Percentiles rank a stretch among this genome's conserved stretches.
phyloP scores from a whole-genome alignment of 2,888 invertebrate genomes.

The Thyatira batis region DNA sequence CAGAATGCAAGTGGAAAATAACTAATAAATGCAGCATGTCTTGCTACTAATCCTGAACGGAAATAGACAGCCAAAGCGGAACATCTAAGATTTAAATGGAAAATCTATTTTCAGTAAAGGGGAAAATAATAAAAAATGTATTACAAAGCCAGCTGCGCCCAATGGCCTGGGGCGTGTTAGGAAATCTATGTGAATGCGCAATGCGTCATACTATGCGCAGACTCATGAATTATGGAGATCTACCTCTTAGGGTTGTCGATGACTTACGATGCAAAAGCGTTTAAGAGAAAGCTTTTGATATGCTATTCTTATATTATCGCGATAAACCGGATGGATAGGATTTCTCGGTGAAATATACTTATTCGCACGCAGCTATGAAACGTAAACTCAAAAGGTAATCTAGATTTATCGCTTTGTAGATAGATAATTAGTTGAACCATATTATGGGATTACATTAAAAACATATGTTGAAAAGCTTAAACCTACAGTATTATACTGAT shows the following conservation, averaged over 20 bases:
- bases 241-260: slow-evolving; percentile 20
- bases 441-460: too few species aligned
- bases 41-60: neutral
- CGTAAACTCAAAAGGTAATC: too few species aligned
- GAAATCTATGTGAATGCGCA: slow-evolving; percentile 71
- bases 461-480: too few species aligned
- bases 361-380: too few species aligned
- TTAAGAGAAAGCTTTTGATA: neutral
- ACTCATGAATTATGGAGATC: slow-evolving; percentile 67
- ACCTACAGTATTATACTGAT: too few species aligned
- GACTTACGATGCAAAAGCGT: neutral
- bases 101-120: slow-evolving; percentile 45
- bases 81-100: slow-evolving; percentile 23
- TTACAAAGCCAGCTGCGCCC: slow-evolving; percentile 59
- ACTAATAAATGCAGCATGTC: neutral
- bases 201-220: slow-evolving; percentile 60
- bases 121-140: slow-evolving; percentile 64
- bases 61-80: neutral
- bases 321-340: too few species aligned
- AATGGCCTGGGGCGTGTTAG: slow-evolving; percentile 44
- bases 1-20: too few species aligned
- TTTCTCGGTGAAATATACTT: too few species aligned
- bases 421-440: too few species aligned
- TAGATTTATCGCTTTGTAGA: too few species aligned
- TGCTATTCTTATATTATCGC: neutral